A percentile compares a stretch with the other conserved stretches of the same genome.
These are phyloP conservation scores for Hippoglossus hippoglossus DNA, from an alignment of 2,797 vertebrate genomes.

Conservation along the genomic window DNA sequence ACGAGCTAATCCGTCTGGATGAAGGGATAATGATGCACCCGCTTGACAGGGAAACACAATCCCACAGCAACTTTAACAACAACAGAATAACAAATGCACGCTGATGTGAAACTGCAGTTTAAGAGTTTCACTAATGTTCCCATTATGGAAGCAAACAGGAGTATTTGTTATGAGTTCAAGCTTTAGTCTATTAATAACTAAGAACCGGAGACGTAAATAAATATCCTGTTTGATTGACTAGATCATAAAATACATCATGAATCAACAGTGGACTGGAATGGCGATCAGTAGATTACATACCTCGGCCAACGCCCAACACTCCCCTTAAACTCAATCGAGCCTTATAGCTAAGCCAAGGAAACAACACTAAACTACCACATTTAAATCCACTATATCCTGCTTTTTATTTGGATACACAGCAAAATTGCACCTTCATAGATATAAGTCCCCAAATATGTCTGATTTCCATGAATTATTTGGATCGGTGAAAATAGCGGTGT, in stretches of 20 bases:
- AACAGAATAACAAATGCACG: conserved; percentile 63
- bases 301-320: no score
- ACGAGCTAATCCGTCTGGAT: conserved; percentile 71
- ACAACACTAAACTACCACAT: no score
- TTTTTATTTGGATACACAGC: no score
- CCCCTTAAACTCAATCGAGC: no score
- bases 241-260: conserved; percentile 11
- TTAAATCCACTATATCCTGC: no score
- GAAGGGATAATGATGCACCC: conserved; percentile 76
- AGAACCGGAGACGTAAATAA: conserved; percentile 26
- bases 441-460: no score
- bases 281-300: no score
- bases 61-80: conserved; percentile 58
- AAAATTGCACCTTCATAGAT: no score
- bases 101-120: conserved; percentile 44
- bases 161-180: conserved; percentile 39
- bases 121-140: conserved; percentile 66
- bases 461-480: no score
- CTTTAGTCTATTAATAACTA: conserved; percentile 24
- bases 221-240: conserved; percentile 32
- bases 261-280: background rate
- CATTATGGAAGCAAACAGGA: conserved; percentile 57
- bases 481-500: no score
- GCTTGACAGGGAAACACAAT: conserved; percentile 69
- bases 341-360: no score